Conservation (phyloP, 2,113 vertebrate genomes). For the Cyprinodon variegatus region DNA sequence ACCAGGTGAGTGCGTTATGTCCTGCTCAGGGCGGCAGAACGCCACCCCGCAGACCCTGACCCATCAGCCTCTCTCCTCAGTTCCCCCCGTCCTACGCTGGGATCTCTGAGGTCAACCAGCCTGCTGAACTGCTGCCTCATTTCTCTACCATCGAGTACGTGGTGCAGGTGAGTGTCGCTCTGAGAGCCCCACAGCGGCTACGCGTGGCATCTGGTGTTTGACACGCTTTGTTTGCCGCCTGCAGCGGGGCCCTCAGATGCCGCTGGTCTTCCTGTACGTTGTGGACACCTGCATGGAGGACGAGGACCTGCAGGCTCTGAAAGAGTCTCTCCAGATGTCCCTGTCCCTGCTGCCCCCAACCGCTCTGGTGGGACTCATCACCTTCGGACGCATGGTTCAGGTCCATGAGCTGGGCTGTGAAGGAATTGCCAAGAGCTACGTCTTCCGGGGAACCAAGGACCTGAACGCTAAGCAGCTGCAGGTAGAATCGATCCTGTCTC, state of each 20-base stretch:
- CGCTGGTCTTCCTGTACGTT: conserved; percentile 96
- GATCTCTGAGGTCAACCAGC: conserved; percentile 97
- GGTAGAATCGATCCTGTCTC: conserved; percentile 67
- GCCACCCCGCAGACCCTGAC: neutral
- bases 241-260: conserved; percentile 96
- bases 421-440: conserved; percentile 97
- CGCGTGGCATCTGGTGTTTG: fast-evolving
- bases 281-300: conserved; percentile 99
- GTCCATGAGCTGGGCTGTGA: conserved; percentile 98
- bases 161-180: conserved; percentile 86
- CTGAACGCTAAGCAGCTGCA: conserved; percentile 95
- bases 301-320: conserved; percentile 95
- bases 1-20: conserved; percentile 78
- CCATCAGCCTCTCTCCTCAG: conserved; percentile 64
- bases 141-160: conserved; percentile 99
- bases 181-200: neutral
- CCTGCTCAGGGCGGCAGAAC: neutral
- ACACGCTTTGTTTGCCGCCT: neutral
- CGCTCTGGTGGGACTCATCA: conserved; percentile 94
- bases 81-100: conserved; percentile 97
- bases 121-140: conserved; percentile 95
- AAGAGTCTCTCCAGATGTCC: conserved; percentile 98
- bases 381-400: conserved; percentile 97
- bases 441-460: conserved; percentile 97
- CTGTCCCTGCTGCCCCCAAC: conserved; percentile 94